Evolutionary conservation across 92 coral and sea anemone genomes (phyloP), one percentile per base, ranked within the genome.

Genomic region (Zoanthus sansibaricus): DNA sequence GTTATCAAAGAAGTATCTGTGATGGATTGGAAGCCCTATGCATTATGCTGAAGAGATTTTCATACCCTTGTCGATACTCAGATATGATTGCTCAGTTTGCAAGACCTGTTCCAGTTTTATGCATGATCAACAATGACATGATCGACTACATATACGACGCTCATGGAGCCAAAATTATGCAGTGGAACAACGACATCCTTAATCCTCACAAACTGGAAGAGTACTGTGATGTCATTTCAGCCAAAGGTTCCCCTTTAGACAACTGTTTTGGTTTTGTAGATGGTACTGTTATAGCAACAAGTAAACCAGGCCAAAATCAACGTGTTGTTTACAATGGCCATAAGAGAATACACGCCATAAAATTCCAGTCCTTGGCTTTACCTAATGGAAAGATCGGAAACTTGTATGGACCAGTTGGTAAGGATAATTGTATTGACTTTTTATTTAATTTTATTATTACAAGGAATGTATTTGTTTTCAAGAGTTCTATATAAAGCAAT

Each of bases 21-120:
- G 30, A 20, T 2, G 82, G 88, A 51, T 17, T 85, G 82, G 88
- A 85, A 47, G 88, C 82, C 51, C 72, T 72, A 4, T 85, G 88
- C 49, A 85, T 85, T 72, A 1, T 83, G 2, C 78, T 83, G 45
- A 83, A 83, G 78, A 33, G 87, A 83, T 32, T 3, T 44, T 15
- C 58, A 13, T 83, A 83, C 42, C 87, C 87, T 7, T 83, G 87
- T 83, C 56, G 78, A 70, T 83, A 72, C 4, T 70, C 79, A 7
- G 85, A 79, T 46, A 79, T 79, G 85, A 5, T 79, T 17, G 42
- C 85, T 52, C 72, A 33, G 6, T 25, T n/a, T n/a, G n/a, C n/a
- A n/a, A n/a, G n/a, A n/a, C n/a, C n/a, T n/a, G n/a, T n/a, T n/a
- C n/a, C n/a, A n/a, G n/a, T n/a, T n/a, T n/a, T n/a, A n/a, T n/a